phyloP scores from a whole-genome alignment of 2,113 vertebrate species.

The Pelobates fuscus region DNA sequence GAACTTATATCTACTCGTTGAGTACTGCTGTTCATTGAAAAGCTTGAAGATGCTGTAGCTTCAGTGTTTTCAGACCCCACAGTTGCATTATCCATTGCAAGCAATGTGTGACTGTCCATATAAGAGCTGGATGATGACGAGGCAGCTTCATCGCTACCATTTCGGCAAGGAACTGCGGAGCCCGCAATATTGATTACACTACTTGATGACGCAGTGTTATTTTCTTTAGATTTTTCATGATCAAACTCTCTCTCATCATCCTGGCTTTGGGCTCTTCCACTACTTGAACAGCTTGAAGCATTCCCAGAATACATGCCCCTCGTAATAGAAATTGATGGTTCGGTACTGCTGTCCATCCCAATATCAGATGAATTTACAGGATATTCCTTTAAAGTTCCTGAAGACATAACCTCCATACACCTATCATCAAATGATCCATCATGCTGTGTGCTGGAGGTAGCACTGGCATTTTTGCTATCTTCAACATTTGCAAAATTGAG shows the following conservation, averaged over 20 bases:
- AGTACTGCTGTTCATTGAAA: conserved; percentile 1
- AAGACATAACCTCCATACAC: conserved; percentile 23
- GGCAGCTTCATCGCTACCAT: conserved; percentile 29
- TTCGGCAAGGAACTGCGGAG: conserved; percentile 4
- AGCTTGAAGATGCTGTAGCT: conserved; percentile 38
- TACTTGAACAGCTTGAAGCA: conserved; percentile 27
- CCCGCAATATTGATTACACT: neutral
- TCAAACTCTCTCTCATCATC: neutral
- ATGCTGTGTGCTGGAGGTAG: conserved; percentile 31
- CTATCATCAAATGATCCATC: conserved; percentile 6
- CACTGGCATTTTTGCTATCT: conserved; percentile 31
- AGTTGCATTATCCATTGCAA: neutral
- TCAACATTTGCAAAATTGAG: conserved; percentile 11
- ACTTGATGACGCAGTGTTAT: conserved; percentile 32
- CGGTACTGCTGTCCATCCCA: conserved; percentile 54
- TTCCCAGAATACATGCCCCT: neutral
- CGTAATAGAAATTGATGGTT: conserved; percentile 34
- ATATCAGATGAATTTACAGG: neutral
- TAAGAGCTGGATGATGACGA: conserved; percentile 36
- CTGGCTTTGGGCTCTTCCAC: conserved; percentile 14
- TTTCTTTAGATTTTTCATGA: conserved; percentile 11
- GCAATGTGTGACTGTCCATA: neutral
- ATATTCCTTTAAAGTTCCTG: conserved; percentile 33
- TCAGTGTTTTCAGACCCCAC: conserved; percentile 21
- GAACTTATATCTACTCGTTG: conserved; percentile 5